Base-by-base conservation (phyloP, 2,888 invertebrate genomes). In the Dastarcus helophoroides region DNA sequence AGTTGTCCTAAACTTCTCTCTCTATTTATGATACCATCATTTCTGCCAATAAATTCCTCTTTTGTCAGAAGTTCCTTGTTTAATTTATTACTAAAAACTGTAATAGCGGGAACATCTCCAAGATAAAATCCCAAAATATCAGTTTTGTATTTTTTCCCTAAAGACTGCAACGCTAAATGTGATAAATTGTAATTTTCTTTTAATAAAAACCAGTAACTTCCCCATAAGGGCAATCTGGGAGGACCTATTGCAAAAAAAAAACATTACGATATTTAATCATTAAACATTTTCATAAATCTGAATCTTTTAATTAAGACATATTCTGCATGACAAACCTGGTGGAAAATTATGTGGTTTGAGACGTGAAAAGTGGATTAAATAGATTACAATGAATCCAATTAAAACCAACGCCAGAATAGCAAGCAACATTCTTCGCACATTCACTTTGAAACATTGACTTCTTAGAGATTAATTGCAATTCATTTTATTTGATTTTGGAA, bases 31-130 rank as follows among this genome's bases (percentile, higher is more conserved):
- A 63, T 63, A 3, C 66, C 51, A 22, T 66, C 64, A 33, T 69
- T 54, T 16, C 79, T 63, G 2, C 78, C 79, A 47, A 75, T 73
- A 31, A 73, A 76, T 26, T 70, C 73, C 9, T 67, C 67, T n/a
- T 67, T 63, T 16, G 59, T 57, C 0, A 78, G 54, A 25, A 74
- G 58, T 47, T 78, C 73, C 33, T 67, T 73, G 0, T 75, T 63
- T 11, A 66, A 60, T 2, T 61, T 58, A 1, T 68, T 56, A 45
- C 66, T 70, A 33, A 73, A 70, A 0, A 69, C 62, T 0, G 73
- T 62, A 1, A 75, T 58, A 0, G 65, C 48, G 0, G 65, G 65
- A 21, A 51, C 51, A 0, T 54, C 32, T 0, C 76, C 78, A 26
- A 77, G 37, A 43, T 68, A 65, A 5, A 73, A 48, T 0, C 78